phyloP scores from a whole-genome alignment of 2,888 invertebrate genomes.

The Pachycephus smyrnensis region DNA sequence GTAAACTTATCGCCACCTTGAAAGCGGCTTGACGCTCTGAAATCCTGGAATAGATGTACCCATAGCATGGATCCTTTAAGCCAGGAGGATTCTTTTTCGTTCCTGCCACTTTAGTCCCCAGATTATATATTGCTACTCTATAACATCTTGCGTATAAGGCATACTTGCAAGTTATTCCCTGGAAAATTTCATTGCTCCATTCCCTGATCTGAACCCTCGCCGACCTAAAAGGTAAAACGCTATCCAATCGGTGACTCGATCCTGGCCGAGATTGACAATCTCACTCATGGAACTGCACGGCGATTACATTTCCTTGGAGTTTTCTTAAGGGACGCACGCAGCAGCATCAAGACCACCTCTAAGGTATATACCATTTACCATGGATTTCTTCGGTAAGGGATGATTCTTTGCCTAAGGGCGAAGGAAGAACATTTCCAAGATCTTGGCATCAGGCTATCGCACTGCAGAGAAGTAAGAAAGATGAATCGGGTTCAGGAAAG shows the following conservation, averaged over 20 bases:
- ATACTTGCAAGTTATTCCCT: background rate
- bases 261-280: background rate
- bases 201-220: background rate
- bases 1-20: background rate
- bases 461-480: slow-evolving; percentile 30
- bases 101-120: background rate
- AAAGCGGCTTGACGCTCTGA: background rate
- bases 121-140: background rate
- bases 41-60: background rate
- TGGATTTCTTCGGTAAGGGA: background rate
- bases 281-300: background rate
- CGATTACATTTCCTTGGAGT: background rate
- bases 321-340: background rate
- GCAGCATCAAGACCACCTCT: background rate
- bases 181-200: background rate
- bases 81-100: background rate
- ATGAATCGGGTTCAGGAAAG: background rate
- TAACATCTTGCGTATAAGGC: background rate
- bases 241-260: background rate
- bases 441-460: background rate
- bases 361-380: too few relatives aligned
- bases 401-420: background rate
- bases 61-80: background rate
- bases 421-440: background rate
- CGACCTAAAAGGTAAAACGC: background rate